Evolutionary conservation across 2,797 vertebrate genomes (phyloP).

Genomic region (Aeoliscus strigatus): DNA sequence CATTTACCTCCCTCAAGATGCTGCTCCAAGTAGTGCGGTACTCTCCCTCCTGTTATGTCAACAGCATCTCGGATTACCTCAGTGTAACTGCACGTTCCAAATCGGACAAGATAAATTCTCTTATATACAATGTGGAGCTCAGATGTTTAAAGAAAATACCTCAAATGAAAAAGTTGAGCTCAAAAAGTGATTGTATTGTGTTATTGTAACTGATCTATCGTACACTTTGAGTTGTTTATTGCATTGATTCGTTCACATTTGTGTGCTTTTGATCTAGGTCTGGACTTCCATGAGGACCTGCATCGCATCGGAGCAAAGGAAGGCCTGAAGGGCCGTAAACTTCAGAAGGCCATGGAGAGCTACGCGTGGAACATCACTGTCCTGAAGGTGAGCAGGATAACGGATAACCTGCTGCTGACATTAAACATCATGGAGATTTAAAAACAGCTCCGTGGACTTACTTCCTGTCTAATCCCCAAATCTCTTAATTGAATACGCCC

Average conservation of each 20-base stretch:
- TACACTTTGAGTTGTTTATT: not conserved
- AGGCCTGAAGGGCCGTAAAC: conserved; percentile 85
- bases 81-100: too few relatives aligned
- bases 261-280: conserved; percentile 76
- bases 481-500: conserved; percentile 57
- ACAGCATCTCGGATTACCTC: too few relatives aligned
- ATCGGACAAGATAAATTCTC: too few relatives aligned
- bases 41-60: too few relatives aligned
- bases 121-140: too few relatives aligned
- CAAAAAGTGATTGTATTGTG: too few relatives aligned
- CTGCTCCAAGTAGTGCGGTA: too few relatives aligned
- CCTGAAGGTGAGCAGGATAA: conserved; percentile 80
- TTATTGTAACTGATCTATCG: too few relatives aligned
- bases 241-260: not conserved
- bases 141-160: too few relatives aligned
- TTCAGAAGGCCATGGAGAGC: conserved; percentile 92
- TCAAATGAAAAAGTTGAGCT: too few relatives aligned
- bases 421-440: conserved; percentile 41
- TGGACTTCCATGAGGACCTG: conserved; percentile 89
- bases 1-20: too few relatives aligned
- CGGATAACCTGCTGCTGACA: conserved; percentile 13
- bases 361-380: conserved; percentile 99
- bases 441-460: conserved; percentile 37
- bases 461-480: conserved; percentile 59
- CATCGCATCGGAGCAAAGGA: conserved; percentile 86